A percentile compares a stretch with the other conserved stretches of the same genome.
Conservation (phyloP, 2,113 vertebrate species). For the Sorex araneus region DNA sequence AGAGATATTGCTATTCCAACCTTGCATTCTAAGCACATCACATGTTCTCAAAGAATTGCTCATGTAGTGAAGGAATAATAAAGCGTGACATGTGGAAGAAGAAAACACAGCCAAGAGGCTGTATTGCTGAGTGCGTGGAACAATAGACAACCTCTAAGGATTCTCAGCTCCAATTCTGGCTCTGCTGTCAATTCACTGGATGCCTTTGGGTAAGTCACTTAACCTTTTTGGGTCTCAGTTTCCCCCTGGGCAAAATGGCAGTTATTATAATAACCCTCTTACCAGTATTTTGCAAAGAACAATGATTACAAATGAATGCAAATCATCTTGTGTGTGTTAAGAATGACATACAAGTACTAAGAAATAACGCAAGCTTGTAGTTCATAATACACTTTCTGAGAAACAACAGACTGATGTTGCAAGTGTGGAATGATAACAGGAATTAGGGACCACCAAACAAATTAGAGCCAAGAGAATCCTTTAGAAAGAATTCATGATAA, state of each 20-base stretch:
- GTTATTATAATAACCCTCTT: conserved; percentile 71
- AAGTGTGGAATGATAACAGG: conserved; percentile 83
- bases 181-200: background rate
- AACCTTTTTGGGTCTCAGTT: conserved; percentile 76
- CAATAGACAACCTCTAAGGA: conserved; percentile 40
- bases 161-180: background rate
- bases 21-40: conserved; percentile 82
- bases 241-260: conserved; percentile 66
- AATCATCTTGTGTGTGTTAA: conserved; percentile 81
- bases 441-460: conserved; percentile 79
- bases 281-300: conserved; percentile 70
- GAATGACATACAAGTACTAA: conserved; percentile 85
- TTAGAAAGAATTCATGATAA: background rate
- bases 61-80: conserved; percentile 50
- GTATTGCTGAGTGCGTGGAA: background rate
- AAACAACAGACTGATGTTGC: conserved; percentile 83
- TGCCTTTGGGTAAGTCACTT: conserved; percentile 79
- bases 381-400: conserved; percentile 82
- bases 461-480: conserved; percentile 79
- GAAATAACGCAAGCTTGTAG: conserved; percentile 85
- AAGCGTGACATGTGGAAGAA: conserved; percentile 45
- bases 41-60: conserved; percentile 69
- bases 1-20: conserved; percentile 79
- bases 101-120: background rate
- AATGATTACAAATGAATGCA: conserved; percentile 85